These are phyloP conservation scores for Bursaphelenchus okinawaensis DNA, from an alignment of 2,888 invertebrate genomes.

Conservation along the genomic window DNA sequence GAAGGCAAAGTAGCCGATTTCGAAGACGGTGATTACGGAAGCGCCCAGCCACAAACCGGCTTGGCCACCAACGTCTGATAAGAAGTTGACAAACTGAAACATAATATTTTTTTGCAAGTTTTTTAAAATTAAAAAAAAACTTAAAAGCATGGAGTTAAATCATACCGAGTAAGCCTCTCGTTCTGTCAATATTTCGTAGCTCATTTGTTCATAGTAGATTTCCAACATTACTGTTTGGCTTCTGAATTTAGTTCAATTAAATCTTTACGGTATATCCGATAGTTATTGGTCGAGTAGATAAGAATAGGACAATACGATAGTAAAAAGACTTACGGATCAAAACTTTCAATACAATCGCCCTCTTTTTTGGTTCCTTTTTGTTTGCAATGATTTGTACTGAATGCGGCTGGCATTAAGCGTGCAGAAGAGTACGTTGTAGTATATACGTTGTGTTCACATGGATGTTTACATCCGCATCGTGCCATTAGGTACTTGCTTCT, in stretches of 20 bases:
- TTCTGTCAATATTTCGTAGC: slow-evolving; percentile 50
- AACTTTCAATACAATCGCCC: slow-evolving; percentile 12
- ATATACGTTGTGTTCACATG: slow-evolving; percentile 46
- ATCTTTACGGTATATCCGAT: no score
- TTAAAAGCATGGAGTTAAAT: not conserved
- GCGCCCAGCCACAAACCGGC: slow-evolving; percentile 52
- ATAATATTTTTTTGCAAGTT: not conserved
- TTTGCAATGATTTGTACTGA: slow-evolving; percentile 14
- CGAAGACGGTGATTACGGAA: slow-evolving; percentile 10
- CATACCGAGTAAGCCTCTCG: slow-evolving; percentile 45
- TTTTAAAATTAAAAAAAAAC: not conserved
- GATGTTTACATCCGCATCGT: slow-evolving; percentile 39
- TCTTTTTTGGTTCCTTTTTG: slow-evolving; percentile 12
- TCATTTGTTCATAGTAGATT: slow-evolving; percentile 57
- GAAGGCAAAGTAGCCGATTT: slow-evolving; percentile 32
- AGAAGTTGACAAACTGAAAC: slow-evolving; percentile 47
- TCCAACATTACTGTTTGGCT: slow-evolving; percentile 54
- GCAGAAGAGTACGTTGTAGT: slow-evolving; percentile 51
- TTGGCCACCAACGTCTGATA: slow-evolving; percentile 55
- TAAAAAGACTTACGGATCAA: slow-evolving; percentile 22
- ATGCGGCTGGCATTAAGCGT: slow-evolving; percentile 23
- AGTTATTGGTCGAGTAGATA: slow-evolving; percentile 30
- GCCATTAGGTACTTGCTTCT: slow-evolving; percentile 18
- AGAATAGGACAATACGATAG: not conserved
- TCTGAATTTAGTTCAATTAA: slow-evolving; percentile 36